phyloP scores from a whole-genome alignment of 2,888 invertebrate genomes.

The Proisotoma minuta region DNA sequence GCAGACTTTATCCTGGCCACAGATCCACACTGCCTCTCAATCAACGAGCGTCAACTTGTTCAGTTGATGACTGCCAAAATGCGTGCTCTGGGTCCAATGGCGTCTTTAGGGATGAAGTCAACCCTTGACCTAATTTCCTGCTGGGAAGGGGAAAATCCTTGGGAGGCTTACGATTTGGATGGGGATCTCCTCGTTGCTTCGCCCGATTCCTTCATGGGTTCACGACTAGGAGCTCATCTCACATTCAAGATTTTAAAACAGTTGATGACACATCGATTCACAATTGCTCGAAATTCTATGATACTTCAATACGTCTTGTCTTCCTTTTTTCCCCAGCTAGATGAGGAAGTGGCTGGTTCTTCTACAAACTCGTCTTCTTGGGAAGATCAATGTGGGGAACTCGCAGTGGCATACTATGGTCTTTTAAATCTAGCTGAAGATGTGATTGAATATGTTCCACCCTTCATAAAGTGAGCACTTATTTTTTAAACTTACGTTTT shows the following conservation, averaged over 20 bases:
- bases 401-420: constrained; percentile 31
- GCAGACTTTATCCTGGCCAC: constrained; percentile 30
- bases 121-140: constrained; percentile 20
- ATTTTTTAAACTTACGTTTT: not conserved
- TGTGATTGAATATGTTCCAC: constrained; percentile 35
- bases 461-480: constrained; percentile 30
- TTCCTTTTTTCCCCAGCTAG: constrained; percentile 32
- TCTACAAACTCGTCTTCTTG: not conserved
- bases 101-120: constrained; percentile 20
- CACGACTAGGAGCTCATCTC: constrained; percentile 43
- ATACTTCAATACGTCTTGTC: constrained; percentile 36
- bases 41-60: constrained; percentile 42
- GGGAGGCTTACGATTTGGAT: constrained; percentile 11
- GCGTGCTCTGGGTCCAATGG: constrained; percentile 34
- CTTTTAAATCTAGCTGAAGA: constrained; percentile 27
- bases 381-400: constrained; percentile 29
- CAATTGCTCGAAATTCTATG: constrained; percentile 40
- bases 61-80: constrained; percentile 35
- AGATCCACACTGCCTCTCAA: constrained; percentile 27
- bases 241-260: constrained; percentile 39
- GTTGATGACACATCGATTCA: constrained; percentile 41
- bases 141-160: constrained; percentile 34
- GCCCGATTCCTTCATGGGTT: constrained; percentile 31
- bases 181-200: constrained; percentile 16
- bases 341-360: constrained; percentile 22